Base-by-base conservation (phyloP, 2,113 vertebrate genomes). In the Catharus minimus region DNA sequence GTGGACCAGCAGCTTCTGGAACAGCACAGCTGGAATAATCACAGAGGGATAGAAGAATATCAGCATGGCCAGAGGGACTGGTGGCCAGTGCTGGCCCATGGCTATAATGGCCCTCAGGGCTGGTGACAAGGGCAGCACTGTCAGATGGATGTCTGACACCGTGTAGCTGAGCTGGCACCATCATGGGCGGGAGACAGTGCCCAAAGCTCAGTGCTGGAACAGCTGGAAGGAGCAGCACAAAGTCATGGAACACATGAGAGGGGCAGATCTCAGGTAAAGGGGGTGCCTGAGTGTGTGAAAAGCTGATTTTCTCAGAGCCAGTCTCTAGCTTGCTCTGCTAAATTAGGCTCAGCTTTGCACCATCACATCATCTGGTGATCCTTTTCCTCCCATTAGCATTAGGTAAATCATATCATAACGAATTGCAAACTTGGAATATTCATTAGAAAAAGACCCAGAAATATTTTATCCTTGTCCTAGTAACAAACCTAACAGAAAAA, bases 91-190 rank as follows among this genome's bases (percentile, higher is more conserved):
- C 57, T 67, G 49, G 46, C n/a, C 11, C 36, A 4, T 0, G 14
- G 14, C 41, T 64, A 0, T 12, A 43, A 33, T 3, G 33, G 60
- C 20, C 44, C 28, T 46, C 12, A 19, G 57, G 14, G 26, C 67
- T 64, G 38, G 46, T 65, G 49, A 52, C 3, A 7, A 46, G 57
- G 62, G 30, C 52, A 82, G 39, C 26, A 4, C 38, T 49, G 24
- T 39, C 55, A 73, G 30, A 10, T 0, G 3, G 55, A 19, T 44
- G 20, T 41, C 46, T 0, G 0, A 62, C 28, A 32, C 15, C 0
- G 0, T 0, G 1, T 3, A 32, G 39, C 43, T 4, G 3, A 66
- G 24, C 33, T 57, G 60, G 60, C 50, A 72, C 50, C 5, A 0
- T 7, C 28, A 32, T 0, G 3, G 3, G 4, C 43, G 78, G 56